A percentile compares a stretch with the other conserved stretches of the same genome.
These are phyloP conservation scores for Xiphydria camelus DNA, from an alignment of 2,888 invertebrate genomes.

Conservation along the genomic window DNA sequence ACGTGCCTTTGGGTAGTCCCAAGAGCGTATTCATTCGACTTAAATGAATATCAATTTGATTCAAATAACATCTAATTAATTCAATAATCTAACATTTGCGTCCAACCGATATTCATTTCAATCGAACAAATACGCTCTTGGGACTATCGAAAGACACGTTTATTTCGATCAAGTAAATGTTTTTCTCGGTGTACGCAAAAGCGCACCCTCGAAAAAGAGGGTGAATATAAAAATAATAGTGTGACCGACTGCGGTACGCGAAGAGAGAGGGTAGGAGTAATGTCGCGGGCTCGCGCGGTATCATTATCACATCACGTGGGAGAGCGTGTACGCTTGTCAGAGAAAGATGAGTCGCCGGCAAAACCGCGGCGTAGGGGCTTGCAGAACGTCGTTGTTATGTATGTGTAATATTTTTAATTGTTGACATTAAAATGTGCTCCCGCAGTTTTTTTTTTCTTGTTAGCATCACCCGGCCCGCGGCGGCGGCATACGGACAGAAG, in stretches of 20 bases:
- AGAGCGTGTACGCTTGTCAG: conserved; percentile 28
- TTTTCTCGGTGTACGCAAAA: too few relatives aligned
- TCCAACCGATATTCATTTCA: too few relatives aligned
- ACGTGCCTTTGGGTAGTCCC: too few relatives aligned
- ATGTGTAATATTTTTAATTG: conserved; percentile 59
- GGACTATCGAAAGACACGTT: too few relatives aligned
- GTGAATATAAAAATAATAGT: conserved; percentile 15
- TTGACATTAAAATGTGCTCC: conserved; percentile 57
- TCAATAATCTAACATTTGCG: too few relatives aligned
- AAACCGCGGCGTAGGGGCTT: too few relatives aligned
- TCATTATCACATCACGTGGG: conserved; percentile 19
- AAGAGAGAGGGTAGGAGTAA: background rate
- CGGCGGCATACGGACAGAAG: conserved; percentile 16
- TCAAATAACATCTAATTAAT: too few relatives aligned
- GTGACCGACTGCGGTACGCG: conserved; percentile 8
- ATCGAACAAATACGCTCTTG: too few relatives aligned
- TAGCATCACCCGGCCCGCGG: conserved; percentile 32
- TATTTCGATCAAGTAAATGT: too few relatives aligned
- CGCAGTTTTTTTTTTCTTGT: conserved; percentile 46
- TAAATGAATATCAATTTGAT: too few relatives aligned
- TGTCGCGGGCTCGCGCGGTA: conserved; percentile 7
- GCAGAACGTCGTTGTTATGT: too few relatives aligned
- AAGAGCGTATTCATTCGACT: too few relatives aligned
- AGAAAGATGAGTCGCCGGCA: conserved; percentile 41
- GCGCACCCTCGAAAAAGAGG: conserved; percentile 14